Base-by-base conservation (phyloP, 2,797 vertebrate species). In the Halcyon badia region DNA sequence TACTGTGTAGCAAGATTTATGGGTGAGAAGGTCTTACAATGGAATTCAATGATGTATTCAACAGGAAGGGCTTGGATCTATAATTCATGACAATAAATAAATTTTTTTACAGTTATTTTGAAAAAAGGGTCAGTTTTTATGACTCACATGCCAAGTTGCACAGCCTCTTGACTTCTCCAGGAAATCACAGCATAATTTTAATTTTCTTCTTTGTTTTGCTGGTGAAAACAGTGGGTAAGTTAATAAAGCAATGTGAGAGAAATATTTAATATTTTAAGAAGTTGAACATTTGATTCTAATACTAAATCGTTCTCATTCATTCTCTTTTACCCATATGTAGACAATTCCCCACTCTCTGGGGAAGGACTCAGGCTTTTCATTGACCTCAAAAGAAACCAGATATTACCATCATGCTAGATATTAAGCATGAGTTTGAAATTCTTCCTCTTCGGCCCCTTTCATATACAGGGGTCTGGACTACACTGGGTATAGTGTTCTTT, bases 1-100 rank as follows among this genome's bases (percentile, higher is more conserved):
- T 91, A 81, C 49, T 88, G 37, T 58, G 88, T 33, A 25, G 35
- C 58, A 62, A 84, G 62, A 94, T 93, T 81, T 79, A 76, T 69
- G 48, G 69, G 28, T 61, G 58, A 86, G 49, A 90, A 93, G 46
- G 54, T 77, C 41, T 62, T 87, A 82, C 19, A 82, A 2, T 79
- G 81, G 68, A 94, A 94, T 89, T 93, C 64, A 87, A 14, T 86
- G 31, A 73, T 86, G 33, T 75, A 69, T 73, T 92, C 86, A 91
- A 54, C 77, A 89, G 62, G 28, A 91, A 75, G 13, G 35, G 49
- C 56, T 82, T 60, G 51, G 24, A 49, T 93, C 66, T 72, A 17
- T 93, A 89, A 87, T 66, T 97, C 44, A 89, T 87, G 10, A 44
- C 30, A 64, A 68, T 42, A 33, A 83, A 90, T 54, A 4, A 7